Evolutionary conservation across 2,888 invertebrate genomes (phyloP).

Genomic region (Caenorhabditis wallacei): DNA sequence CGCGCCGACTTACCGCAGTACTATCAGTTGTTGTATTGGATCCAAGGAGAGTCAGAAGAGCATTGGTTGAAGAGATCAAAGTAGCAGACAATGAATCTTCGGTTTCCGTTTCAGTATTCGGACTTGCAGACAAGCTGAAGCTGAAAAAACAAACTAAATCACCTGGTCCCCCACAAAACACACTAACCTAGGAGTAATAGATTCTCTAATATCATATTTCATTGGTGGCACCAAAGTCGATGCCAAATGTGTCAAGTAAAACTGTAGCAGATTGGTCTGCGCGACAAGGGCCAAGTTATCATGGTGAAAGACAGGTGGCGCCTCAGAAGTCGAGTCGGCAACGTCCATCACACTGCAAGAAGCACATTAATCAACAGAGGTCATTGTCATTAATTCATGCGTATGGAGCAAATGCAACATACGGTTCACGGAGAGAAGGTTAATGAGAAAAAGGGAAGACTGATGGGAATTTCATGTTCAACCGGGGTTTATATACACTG

Average conservation of each 20-base stretch:
- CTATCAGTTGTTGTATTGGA: slow-evolving; percentile 21
- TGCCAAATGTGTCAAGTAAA: slow-evolving; percentile 43
- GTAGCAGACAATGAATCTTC: slow-evolving; percentile 25
- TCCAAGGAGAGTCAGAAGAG: slow-evolving; percentile 17
- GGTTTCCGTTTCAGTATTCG: slow-evolving; percentile 42
- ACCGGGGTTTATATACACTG: background rate
- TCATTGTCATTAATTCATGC: background rate
- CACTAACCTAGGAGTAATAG: slow-evolving; percentile 19
- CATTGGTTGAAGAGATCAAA: slow-evolving; percentile 9
- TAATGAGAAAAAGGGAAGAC: background rate
- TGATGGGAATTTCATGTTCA: too few species aligned
- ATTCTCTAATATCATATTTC: background rate
- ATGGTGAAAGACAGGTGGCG: slow-evolving; percentile 39
- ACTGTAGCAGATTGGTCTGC: slow-evolving; percentile 41
- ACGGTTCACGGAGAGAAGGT: background rate
- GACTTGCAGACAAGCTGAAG: slow-evolving; percentile 7
- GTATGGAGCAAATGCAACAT: background rate
- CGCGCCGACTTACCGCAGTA: slow-evolving; percentile 11
- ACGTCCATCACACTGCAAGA: slow-evolving; percentile 37
- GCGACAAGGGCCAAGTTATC: slow-evolving; percentile 40
- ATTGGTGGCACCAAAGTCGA: slow-evolving; percentile 18
- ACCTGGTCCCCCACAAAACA: background rate
- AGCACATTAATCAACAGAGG: slow-evolving; percentile 12
- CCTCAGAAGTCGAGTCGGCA: slow-evolving; percentile 45
- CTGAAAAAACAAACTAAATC: slow-evolving; percentile 9